Conservation (phyloP, 2,113 vertebrate genomes). For the Ciconia boyciana region DNA sequence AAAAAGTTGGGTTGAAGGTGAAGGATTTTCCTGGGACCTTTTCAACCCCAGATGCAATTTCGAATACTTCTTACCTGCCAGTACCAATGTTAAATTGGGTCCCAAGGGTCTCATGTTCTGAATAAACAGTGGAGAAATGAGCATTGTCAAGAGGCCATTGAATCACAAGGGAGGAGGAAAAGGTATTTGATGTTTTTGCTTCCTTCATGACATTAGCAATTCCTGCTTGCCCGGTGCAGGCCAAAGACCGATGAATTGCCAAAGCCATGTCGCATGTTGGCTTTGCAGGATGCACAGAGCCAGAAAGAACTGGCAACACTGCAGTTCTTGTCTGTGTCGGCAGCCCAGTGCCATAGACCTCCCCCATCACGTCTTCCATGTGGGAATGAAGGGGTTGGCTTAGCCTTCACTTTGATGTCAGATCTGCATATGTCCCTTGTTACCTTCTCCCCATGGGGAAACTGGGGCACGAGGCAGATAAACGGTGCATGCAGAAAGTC, state of each 20-base stretch:
- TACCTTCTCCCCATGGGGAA: neutral
- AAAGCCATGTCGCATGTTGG: neutral
- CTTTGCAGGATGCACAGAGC: neutral
- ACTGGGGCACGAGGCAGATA: neutral
- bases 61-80: neutral
- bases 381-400: neutral
- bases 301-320: neutral
- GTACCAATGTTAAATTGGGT: neutral
- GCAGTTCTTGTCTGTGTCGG: neutral
- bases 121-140: neutral
- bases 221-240: neutral
- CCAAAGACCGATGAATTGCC: neutral
- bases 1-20: neutral
- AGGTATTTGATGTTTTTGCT: neutral
- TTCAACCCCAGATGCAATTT: neutral
- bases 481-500: neutral
- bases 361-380: neutral
- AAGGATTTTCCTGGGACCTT: neutral
- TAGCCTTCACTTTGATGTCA: neutral
- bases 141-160: neutral
- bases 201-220: neutral
- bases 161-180: neutral
- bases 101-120: neutral
- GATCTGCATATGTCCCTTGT: neutral
- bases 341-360: neutral